A percentile compares a stretch with the other conserved stretches of the same genome.
Evolutionary conservation across 2,113 vertebrate genomes (phyloP).

Genomic region (Tetraodon nigroviridis): DNA sequence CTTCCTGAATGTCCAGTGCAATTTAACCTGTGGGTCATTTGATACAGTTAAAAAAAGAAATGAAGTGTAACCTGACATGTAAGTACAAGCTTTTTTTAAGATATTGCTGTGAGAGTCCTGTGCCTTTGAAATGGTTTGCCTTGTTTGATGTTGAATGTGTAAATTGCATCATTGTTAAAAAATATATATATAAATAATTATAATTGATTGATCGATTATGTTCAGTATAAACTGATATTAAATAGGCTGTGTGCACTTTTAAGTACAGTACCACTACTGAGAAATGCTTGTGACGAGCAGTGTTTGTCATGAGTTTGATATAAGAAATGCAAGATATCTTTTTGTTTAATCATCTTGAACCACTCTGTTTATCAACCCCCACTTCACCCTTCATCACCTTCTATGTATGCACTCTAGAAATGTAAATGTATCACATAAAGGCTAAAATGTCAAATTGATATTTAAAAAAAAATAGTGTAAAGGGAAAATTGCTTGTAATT

Average conservation of each 20-base stretch:
- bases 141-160: constrained; percentile 92
- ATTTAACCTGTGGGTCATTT: constrained; percentile 75
- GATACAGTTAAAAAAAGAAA: constrained; percentile 65
- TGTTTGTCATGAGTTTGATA: constrained; percentile 74
- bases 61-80: constrained; percentile 41
- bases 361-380: constrained; percentile 48
- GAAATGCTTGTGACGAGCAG: constrained; percentile 80
- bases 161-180: constrained; percentile 75
- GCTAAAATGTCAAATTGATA: constrained; percentile 55
- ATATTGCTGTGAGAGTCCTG: constrained; percentile 86
- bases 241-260: constrained; percentile 81
- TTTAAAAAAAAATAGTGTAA: constrained; percentile 63
- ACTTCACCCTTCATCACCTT: constrained; percentile 68
- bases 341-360: constrained; percentile 48
- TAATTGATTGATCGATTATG: constrained; percentile 70
- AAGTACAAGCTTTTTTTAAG: constrained; percentile 54
- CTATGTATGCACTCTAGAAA: constrained; percentile 77
- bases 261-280: constrained; percentile 87
- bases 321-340: constrained; percentile 71
- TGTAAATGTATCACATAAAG: constrained; percentile 75
- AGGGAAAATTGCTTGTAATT: constrained; percentile 84
- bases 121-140: constrained; percentile 92
- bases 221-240: constrained; percentile 77
- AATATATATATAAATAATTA: no score
- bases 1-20: constrained; percentile 75